Percentiles rank a stretch among this genome's conserved stretches.
phyloP scores from a whole-genome alignment of 2,113 vertebrate species.

The Cavia porcellus region DNA sequence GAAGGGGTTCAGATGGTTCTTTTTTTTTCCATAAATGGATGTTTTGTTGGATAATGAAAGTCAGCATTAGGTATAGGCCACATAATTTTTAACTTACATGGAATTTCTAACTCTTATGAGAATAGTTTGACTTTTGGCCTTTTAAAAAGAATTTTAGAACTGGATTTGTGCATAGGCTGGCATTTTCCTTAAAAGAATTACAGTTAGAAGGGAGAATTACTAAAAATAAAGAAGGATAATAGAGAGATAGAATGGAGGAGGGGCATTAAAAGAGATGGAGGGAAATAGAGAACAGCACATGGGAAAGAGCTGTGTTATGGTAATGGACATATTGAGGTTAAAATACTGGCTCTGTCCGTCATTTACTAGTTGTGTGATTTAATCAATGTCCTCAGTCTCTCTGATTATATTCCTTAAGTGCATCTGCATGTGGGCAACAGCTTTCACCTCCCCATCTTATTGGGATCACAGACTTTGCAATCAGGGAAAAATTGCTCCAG shows the following conservation, averaged over 20 bases:
- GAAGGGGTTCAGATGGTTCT: neutral
- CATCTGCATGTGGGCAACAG: neutral
- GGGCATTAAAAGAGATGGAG: no score
- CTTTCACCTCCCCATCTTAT: accelerated
- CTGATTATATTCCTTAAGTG: neutral
- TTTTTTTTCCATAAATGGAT: neutral
- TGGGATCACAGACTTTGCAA: neutral
- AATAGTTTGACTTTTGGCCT: slow-evolving; percentile 30
- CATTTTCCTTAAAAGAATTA: slow-evolving; percentile 5
- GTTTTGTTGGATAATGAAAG: slow-evolving; percentile 1
- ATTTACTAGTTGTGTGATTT: neutral
- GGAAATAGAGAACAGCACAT: neutral
- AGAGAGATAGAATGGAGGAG: neutral
- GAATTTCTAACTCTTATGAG: neutral
- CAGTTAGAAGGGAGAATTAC: neutral
- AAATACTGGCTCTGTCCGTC: neutral
- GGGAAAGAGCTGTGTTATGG: no score
- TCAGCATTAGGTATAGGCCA: slow-evolving; percentile 3
- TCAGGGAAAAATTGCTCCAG: neutral
- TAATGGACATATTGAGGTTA: neutral
- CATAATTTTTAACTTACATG: slow-evolving; percentile 10
- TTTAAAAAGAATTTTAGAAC: neutral
- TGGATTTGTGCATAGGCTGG: neutral
- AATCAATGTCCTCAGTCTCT: neutral
- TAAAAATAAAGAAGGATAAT: neutral